phyloP scores from a whole-genome alignment of 2,113 vertebrate genomes.

The Sylvilagus bachmani region DNA sequence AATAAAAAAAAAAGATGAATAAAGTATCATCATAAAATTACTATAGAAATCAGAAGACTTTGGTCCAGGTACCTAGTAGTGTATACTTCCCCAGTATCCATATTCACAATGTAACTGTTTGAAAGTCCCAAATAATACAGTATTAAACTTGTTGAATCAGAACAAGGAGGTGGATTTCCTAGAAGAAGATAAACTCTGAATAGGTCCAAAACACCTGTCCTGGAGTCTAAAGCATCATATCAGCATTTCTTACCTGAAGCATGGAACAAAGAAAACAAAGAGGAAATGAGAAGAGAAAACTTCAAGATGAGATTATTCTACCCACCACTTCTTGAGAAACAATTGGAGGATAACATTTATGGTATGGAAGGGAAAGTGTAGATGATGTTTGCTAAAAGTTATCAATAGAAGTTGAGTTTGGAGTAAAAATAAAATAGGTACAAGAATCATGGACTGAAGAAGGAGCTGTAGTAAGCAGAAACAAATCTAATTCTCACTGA shows the following conservation, averaged over 20 bases:
- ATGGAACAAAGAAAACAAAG: background rate
- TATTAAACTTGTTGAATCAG: background rate
- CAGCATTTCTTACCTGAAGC: background rate
- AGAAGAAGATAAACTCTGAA: background rate
- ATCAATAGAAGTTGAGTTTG: background rate
- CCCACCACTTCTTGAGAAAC: background rate
- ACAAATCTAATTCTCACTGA: background rate
- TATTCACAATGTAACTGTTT: background rate
- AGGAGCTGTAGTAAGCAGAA: background rate
- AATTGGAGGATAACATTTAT: background rate
- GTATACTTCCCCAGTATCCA: background rate
- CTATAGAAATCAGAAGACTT: background rate
- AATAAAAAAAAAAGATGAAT: too few relatives aligned
- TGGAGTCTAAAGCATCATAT: background rate
- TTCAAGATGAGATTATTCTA: background rate
- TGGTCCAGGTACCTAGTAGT: background rate
- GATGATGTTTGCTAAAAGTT: background rate
- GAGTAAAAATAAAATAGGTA: background rate
- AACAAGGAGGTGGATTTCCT: background rate
- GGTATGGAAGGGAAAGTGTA: background rate
- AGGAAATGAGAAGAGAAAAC: background rate
- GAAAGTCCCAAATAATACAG: background rate
- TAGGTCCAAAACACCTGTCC: background rate
- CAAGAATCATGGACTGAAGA: background rate
- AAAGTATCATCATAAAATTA: too few relatives aligned